A percentile compares a stretch with the other conserved stretches of the same genome.
phyloP scores from a whole-genome alignment of 1,140 invertebrate genomes.

The Yoshiicerus persimilis region DNA sequence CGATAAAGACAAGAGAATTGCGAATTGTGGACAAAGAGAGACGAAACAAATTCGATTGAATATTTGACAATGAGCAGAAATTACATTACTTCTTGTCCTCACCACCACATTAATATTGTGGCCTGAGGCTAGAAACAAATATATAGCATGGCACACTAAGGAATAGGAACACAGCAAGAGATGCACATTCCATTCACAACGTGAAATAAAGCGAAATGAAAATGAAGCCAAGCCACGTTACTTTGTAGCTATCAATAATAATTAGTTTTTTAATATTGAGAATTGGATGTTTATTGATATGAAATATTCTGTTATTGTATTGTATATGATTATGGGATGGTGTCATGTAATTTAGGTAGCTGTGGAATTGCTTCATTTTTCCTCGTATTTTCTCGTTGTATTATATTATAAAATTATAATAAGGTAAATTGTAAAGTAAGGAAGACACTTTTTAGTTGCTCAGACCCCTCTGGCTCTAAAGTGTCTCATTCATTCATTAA shows the following conservation, averaged over 20 bases:
- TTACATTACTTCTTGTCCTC: neutral
- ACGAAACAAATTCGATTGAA: neutral
- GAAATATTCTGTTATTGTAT: neutral
- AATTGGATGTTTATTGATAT: neutral
- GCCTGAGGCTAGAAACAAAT: neutral
- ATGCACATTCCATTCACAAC: neutral
- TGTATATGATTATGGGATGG: neutral
- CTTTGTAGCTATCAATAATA: neutral
- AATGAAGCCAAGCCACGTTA: no score
- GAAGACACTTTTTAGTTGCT: neutral
- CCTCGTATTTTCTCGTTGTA: neutral
- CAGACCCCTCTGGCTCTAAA: neutral
- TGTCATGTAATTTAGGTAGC: neutral
- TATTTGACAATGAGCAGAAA: neutral
- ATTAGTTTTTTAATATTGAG: neutral
- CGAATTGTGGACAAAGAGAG: neutral
- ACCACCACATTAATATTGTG: neutral
- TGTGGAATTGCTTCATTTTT: neutral
- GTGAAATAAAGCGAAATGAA: neutral
- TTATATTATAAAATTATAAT: no score
- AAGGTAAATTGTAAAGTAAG: neutral
- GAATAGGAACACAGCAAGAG: neutral
- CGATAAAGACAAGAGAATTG: neutral
- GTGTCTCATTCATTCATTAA: neutral
- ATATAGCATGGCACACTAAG: neutral